Evolutionary conservation across 2,888 invertebrate species (phyloP).

Genomic region (Lycocerus yunnanus): DNA sequence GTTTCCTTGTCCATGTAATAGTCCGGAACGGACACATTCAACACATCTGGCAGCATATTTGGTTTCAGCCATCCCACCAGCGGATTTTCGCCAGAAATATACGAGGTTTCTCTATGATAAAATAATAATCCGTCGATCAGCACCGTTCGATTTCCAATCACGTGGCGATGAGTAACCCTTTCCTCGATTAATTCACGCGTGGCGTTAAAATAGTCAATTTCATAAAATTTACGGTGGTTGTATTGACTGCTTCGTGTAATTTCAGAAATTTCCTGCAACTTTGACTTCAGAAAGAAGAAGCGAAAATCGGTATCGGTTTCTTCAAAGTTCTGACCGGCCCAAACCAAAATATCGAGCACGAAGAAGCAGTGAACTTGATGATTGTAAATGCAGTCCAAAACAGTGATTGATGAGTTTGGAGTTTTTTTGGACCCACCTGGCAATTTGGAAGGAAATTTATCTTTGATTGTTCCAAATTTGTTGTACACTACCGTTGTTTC

Average conservation of each 20-base stretch:
- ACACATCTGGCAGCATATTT: constrained; percentile 83
- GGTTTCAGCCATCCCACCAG: constrained; percentile 91
- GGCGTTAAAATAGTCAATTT: constrained; percentile 60
- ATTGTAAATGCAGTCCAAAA: constrained; percentile 84
- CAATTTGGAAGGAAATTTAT: constrained; percentile 65
- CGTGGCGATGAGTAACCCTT: constrained; percentile 49
- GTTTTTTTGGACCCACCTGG: constrained; percentile 70
- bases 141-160: constrained; percentile 52
- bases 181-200: too few species aligned
- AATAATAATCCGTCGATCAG: constrained; percentile 87
- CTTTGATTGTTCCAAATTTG: constrained; percentile 65
- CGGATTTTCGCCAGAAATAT: constrained; percentile 75
- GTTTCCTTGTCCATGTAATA: constrained; percentile 52
- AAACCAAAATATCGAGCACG: constrained; percentile 81
- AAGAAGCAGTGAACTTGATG: constrained; percentile 67
- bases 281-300: constrained; percentile 79
- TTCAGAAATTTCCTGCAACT: constrained; percentile 68
- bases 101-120: constrained; percentile 83
- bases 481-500: constrained; percentile 71
- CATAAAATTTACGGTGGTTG: constrained; percentile 58
- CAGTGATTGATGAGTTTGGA: constrained; percentile 64
- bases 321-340: constrained; percentile 74
- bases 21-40: constrained; percentile 59
- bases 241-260: constrained; percentile 48
- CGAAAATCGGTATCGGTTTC: constrained; percentile 84